Evolutionary conservation across 2,113 vertebrate species (phyloP).

Genomic region (Ellobius talpinus): DNA sequence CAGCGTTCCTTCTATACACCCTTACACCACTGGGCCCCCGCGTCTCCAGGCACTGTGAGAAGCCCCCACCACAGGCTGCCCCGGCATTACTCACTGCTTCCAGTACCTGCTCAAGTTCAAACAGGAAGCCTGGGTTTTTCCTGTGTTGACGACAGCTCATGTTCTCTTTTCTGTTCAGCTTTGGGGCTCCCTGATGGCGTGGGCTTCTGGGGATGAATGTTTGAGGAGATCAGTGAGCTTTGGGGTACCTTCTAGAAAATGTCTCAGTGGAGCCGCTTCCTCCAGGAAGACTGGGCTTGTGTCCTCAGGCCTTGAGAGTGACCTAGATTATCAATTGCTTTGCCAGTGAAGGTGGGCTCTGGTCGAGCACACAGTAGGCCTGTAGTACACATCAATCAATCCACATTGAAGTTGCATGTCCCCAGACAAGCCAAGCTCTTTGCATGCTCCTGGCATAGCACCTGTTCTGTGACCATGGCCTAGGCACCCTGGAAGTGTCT

Average conservation of each 20-base stretch:
- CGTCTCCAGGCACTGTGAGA: slow-evolving; percentile 87
- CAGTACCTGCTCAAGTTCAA: slow-evolving; percentile 93
- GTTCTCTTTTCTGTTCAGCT: slow-evolving; percentile 75
- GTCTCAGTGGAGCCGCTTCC: neutral
- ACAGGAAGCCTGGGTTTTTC: slow-evolving; percentile 93
- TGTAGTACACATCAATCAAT: neutral
- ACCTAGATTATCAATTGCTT: neutral
- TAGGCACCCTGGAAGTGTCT: neutral
- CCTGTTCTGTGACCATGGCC: neutral
- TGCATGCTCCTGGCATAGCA: neutral
- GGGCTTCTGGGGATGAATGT: slow-evolving; percentile 55
- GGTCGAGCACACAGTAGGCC: neutral
- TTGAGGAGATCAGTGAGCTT: neutral
- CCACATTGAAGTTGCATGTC: neutral
- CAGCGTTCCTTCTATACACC: slow-evolving; percentile 81
- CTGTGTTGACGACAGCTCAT: slow-evolving; percentile 88
- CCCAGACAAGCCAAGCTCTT: neutral
- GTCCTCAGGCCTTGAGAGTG: neutral
- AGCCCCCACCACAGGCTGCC: slow-evolving; percentile 91
- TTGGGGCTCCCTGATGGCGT: neutral
- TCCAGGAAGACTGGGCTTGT: neutral
- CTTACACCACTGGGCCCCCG: slow-evolving; percentile 78
- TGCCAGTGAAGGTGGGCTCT: neutral
- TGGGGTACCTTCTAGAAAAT: neutral
- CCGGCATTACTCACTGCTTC: slow-evolving; percentile 95